phyloP scores from a whole-genome alignment of 2,797 vertebrate genomes.

The Falco berigora region DNA sequence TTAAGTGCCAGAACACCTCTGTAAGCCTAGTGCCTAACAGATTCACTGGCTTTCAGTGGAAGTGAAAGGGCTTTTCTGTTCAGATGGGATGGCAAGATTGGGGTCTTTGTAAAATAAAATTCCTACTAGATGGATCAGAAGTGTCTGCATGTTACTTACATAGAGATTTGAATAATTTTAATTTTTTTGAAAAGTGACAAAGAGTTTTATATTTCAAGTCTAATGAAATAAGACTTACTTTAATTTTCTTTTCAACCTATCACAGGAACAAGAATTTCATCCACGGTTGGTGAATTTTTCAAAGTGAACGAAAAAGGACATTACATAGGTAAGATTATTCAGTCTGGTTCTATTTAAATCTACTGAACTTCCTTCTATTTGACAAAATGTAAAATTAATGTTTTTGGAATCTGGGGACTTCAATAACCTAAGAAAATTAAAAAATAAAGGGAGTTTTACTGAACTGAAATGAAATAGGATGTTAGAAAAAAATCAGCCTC shows the following conservation, averaged over 20 bases:
- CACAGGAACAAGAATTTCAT: slow-evolving; percentile 33
- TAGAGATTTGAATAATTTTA: background rate
- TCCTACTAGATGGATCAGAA: background rate
- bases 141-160: background rate
- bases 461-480: slow-evolving; percentile 8
- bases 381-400: slow-evolving; percentile 63
- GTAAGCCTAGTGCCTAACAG: background rate
- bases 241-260: slow-evolving; percentile 31
- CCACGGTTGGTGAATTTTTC: slow-evolving; percentile 32
- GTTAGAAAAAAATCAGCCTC: slow-evolving; percentile 14
- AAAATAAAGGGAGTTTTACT: slow-evolving; percentile 29
- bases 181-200: background rate
- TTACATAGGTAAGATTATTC: slow-evolving; percentile 28
- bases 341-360: slow-evolving; percentile 46
- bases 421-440: slow-evolving; percentile 51
- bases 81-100: background rate
- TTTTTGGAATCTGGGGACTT: slow-evolving; percentile 44
- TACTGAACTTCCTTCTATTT: slow-evolving; percentile 30
- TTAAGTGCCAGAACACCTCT: background rate
- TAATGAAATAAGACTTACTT: slow-evolving; percentile 13
- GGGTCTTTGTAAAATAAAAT: slow-evolving; percentile 19
- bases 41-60: background rate
- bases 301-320: slow-evolving; percentile 4
- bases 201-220: background rate
- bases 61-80: background rate